Percentiles rank a stretch among this genome's conserved stretches.
phyloP scores from a whole-genome alignment of 1,140 invertebrate genomes.

The Bombus balteatus region DNA sequence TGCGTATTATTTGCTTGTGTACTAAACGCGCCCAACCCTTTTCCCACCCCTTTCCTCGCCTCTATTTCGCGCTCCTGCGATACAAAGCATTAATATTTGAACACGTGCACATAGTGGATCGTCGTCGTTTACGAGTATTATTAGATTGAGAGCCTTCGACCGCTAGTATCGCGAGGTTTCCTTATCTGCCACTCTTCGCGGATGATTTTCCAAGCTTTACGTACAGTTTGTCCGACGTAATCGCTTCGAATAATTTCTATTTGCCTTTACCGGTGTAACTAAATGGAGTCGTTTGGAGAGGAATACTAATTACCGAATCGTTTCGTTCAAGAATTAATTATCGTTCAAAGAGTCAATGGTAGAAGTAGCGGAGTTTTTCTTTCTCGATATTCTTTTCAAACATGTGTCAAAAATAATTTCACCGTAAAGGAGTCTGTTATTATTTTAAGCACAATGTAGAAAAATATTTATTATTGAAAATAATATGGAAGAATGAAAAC shows the following conservation, averaged over 20 bases:
- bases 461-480: too few species aligned
- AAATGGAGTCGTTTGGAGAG: background rate
- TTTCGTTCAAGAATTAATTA: background rate
- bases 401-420: background rate
- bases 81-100: slow-evolving; percentile 57
- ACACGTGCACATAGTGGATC: slow-evolving; percentile 13
- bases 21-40: slow-evolving; percentile 15
- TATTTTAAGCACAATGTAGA: too few species aligned
- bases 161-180: slow-evolving; percentile 40
- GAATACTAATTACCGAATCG: background rate
- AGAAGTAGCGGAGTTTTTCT: background rate
- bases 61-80: background rate
- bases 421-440: too few species aligned
- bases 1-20: slow-evolving; percentile 46
- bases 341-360: background rate
- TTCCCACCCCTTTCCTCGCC: background rate
- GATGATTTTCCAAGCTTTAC: background rate
- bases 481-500: too few species aligned
- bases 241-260: background rate
- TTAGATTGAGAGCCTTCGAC: slow-evolving; percentile 50
- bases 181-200: slow-evolving; percentile 9
- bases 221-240: background rate
- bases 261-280: background rate
- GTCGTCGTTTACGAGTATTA: slow-evolving; percentile 54
- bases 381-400: background rate